phyloP scores from a whole-genome alignment of 2,113 vertebrate species.

The Leucosticte australis region DNA sequence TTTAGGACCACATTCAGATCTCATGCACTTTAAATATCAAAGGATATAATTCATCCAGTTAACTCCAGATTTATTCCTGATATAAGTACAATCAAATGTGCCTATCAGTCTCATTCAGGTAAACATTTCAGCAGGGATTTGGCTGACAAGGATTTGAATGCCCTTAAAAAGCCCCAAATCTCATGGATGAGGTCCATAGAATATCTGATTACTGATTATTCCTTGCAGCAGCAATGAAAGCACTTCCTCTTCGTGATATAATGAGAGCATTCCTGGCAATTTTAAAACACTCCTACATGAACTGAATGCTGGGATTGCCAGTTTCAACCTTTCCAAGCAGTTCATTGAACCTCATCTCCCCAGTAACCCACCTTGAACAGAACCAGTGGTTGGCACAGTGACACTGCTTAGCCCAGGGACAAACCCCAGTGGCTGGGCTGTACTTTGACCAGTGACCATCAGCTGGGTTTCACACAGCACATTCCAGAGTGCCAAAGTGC shows the following conservation, averaged over 20 bases:
- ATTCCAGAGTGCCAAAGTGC: background rate
- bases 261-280: background rate
- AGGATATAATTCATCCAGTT: background rate
- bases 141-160: background rate
- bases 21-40: background rate
- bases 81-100: background rate
- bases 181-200: background rate
- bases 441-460: background rate
- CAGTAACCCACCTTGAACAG: background rate
- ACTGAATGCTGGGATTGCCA: background rate
- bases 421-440: background rate
- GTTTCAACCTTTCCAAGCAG: background rate
- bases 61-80: background rate
- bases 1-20: background rate
- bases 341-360: background rate
- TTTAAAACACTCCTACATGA: background rate
- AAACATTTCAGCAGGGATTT: background rate
- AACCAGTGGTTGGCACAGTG: background rate
- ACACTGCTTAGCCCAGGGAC: background rate
- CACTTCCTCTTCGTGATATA: background rate
- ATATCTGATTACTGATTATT: background rate
- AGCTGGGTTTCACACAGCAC: background rate
- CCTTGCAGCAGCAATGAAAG: background rate
- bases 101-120: background rate
- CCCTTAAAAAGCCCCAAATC: background rate